A percentile compares a stretch with the other conserved stretches of the same genome.
Evolutionary conservation across 2,113 vertebrate genomes (phyloP).

Genomic region (Numenius arquata): DNA sequence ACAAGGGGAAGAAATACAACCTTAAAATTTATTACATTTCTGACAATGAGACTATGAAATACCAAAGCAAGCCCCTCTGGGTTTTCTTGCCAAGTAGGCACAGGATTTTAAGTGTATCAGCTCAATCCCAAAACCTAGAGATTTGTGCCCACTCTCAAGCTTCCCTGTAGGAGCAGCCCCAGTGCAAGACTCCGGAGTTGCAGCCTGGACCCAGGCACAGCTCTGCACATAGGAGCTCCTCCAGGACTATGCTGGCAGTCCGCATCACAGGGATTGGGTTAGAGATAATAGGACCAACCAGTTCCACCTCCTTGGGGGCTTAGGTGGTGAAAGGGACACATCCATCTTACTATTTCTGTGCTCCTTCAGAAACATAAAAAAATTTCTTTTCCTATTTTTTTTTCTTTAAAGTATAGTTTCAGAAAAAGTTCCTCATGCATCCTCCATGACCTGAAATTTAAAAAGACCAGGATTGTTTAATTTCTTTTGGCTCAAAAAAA

Average conservation of each 20-base stretch:
- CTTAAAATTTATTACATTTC: background rate
- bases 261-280: fast-evolving
- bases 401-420: background rate
- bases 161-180: background rate
- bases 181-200: background rate
- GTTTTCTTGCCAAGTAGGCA: background rate
- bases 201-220: background rate
- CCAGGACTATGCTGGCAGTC: background rate
- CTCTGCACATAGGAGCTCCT: fast-evolving
- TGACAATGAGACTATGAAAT: background rate
- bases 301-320: background rate
- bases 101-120: background rate
- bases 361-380: background rate
- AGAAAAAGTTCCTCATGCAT: background rate
- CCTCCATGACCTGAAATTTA: background rate
- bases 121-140: background rate
- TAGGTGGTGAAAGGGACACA: background rate
- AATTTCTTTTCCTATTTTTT: background rate
- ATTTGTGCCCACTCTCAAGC: background rate
- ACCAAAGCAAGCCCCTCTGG: background rate
- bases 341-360: background rate
- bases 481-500: background rate
- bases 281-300: background rate
- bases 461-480: background rate
- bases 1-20: background rate